These are phyloP conservation scores for Ferrisia virgata DNA, from an alignment of 2,888 invertebrate genomes.

Conservation along the genomic window DNA sequence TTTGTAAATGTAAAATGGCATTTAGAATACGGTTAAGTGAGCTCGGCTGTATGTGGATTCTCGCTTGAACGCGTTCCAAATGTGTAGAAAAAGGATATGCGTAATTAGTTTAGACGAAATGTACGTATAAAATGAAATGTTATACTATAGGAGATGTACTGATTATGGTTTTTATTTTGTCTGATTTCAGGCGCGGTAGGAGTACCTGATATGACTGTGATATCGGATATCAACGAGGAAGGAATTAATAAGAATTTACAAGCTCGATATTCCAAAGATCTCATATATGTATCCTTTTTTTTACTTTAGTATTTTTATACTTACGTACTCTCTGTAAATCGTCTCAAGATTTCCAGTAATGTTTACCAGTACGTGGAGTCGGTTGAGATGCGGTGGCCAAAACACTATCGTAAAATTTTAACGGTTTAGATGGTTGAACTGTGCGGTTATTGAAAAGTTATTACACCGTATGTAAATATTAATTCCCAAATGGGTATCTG, in stretches of 20 bases:
- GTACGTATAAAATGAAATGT: not conserved
- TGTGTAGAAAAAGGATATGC: not conserved
- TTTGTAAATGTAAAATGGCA: slow-evolving; percentile 19
- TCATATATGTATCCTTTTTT: slow-evolving; percentile 87
- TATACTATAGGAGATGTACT: not conserved
- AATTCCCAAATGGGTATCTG: not conserved
- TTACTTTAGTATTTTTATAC: not conserved
- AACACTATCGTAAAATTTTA: not conserved
- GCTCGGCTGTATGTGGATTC: not conserved
- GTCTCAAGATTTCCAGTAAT: not conserved
- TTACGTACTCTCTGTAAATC: no score
- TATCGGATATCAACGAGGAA: slow-evolving; percentile 83
- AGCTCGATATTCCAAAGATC: slow-evolving; percentile 75
- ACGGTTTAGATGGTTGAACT: slow-evolving; percentile 10
- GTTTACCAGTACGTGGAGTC: not conserved
- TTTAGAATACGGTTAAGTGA: not conserved
- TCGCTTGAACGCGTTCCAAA: slow-evolving; percentile 13
- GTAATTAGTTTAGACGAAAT: not conserved
- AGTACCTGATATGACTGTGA: slow-evolving; percentile 86
- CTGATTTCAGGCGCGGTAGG: slow-evolving; percentile 63
- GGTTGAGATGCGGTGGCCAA: not conserved
- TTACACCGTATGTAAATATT: not conserved
- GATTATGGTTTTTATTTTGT: not conserved
- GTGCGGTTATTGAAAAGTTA: not conserved
- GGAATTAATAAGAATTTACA: slow-evolving; percentile 85